phyloP scores from a whole-genome alignment of 2,888 invertebrate genomes.

The Xestobium rufovillosum region DNA sequence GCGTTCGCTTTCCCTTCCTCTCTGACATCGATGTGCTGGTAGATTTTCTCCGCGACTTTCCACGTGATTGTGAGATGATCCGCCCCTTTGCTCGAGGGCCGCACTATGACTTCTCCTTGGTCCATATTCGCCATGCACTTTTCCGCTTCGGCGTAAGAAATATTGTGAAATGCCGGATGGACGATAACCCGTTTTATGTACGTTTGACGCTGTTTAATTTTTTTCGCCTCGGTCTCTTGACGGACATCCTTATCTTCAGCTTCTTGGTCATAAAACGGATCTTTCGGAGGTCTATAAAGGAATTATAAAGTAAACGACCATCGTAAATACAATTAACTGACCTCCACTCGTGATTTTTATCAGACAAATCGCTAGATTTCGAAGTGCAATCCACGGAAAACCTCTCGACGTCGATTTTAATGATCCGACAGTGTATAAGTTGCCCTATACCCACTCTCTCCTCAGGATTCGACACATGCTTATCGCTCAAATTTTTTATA shows the following conservation, averaged over 20 bases:
- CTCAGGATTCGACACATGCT: slow-evolving; percentile 86
- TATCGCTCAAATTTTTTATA: slow-evolving; percentile 88
- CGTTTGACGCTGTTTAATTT: slow-evolving; percentile 72
- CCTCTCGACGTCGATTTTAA: slow-evolving; percentile 92
- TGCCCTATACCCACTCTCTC: slow-evolving; percentile 82
- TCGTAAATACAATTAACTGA: slow-evolving; percentile 29
- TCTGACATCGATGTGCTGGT: slow-evolving; percentile 92
- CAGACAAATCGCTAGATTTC: slow-evolving; percentile 84
- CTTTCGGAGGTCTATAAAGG: slow-evolving; percentile 65
- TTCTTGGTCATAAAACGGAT: slow-evolving; percentile 86
- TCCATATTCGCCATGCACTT: slow-evolving; percentile 87
- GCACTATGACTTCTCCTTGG: slow-evolving; percentile 92
- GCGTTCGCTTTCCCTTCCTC: slow-evolving; percentile 96
- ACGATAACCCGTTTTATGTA: slow-evolving; percentile 96
- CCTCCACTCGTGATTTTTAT: slow-evolving; percentile 88
- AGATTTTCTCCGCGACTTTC: slow-evolving; percentile 93
- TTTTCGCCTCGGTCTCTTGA: slow-evolving; percentile 73
- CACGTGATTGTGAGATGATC: slow-evolving; percentile 97
- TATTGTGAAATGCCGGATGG: slow-evolving; percentile 96
- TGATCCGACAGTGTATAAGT: slow-evolving; percentile 79
- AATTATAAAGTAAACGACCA: slow-evolving; percentile 11
- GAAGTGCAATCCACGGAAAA: slow-evolving; percentile 92
- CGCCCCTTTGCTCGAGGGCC: slow-evolving; percentile 94
- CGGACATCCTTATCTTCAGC: slow-evolving; percentile 72
- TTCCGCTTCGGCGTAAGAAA: slow-evolving; percentile 87